Conservation (phyloP, 2,113 vertebrate species). For the Percopsis transmontana region DNA sequence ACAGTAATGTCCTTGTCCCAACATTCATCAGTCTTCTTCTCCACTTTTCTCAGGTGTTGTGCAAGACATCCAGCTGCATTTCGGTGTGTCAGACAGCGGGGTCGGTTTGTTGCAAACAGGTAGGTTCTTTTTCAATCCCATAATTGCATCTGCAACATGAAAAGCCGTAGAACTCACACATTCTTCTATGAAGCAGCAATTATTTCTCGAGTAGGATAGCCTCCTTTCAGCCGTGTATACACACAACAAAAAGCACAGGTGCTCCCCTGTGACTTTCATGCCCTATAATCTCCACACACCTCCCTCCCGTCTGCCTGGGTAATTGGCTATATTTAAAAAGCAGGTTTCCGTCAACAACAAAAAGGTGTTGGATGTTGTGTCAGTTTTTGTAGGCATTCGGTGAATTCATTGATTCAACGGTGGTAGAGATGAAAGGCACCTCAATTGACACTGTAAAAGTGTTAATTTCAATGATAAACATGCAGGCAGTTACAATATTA, state of each 20-base stretch:
- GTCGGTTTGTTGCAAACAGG: slow-evolving; percentile 93
- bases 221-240: slow-evolving; percentile 25
- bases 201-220: slow-evolving; percentile 12
- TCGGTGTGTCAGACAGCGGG: slow-evolving; percentile 83
- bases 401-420: too few species aligned
- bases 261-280: neutral
- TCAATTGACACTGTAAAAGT: neutral
- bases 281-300: neutral
- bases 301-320: slow-evolving; percentile 3
- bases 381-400: too few species aligned
- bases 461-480: too few species aligned
- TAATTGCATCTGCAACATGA: slow-evolving; percentile 45
- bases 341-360: slow-evolving; percentile 6
- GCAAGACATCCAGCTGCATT: slow-evolving; percentile 89
- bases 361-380: neutral
- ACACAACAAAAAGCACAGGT: slow-evolving; percentile 36
- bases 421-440: neutral
- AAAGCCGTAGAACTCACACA: slow-evolving; percentile 8
- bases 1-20: neutral
- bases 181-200: slow-evolving; percentile 21
- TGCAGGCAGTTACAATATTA: too few species aligned
- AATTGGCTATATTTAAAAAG: slow-evolving; percentile 35
- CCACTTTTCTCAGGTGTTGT: slow-evolving; percentile 82
- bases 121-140: slow-evolving; percentile 68
- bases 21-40: neutral